phyloP scores from a whole-genome alignment of 2,888 invertebrate species.

The Ochlodes sylvanus region DNA sequence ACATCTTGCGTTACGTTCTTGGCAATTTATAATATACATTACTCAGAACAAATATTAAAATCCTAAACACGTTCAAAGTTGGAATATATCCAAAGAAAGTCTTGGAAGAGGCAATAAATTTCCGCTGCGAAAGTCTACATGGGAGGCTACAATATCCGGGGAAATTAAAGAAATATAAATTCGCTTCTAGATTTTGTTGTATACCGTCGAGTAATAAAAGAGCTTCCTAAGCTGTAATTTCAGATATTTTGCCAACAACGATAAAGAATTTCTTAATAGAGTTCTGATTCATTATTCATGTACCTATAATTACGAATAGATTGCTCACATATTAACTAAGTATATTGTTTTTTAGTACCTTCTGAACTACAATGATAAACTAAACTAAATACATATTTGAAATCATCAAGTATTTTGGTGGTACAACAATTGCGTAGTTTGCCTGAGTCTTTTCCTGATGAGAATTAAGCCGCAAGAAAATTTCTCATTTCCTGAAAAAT shows the following conservation, averaged over 20 bases:
- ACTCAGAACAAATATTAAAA: conserved; percentile 23
- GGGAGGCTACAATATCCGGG: conserved; percentile 17
- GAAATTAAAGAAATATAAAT: conserved; percentile 27
- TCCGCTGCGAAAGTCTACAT: conserved; percentile 24
- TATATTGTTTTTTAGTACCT: no score
- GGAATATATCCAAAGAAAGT: conserved; percentile 33
- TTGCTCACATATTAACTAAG: no score
- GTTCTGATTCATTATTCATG: neutral
- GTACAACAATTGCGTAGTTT: no score
- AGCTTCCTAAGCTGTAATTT: conserved; percentile 14
- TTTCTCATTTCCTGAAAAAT: no score
- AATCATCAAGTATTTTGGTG: no score
- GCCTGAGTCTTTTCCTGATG: no score
- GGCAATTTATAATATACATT: conserved; percentile 12
- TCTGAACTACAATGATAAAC: no score
- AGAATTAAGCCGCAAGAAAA: no score
- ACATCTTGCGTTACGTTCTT: conserved; percentile 6
- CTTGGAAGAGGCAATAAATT: conserved; percentile 31
- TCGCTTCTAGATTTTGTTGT: conserved; percentile 20
- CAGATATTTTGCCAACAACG: conserved; percentile 17
- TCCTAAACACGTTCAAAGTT: conserved; percentile 31
- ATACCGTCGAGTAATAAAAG: conserved; percentile 21
- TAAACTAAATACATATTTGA: no score
- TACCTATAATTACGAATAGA: neutral
- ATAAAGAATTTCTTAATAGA: neutral